Evolutionary conservation across 2,113 vertebrate genomes (phyloP).

Genomic region (Puma concolor): DNA sequence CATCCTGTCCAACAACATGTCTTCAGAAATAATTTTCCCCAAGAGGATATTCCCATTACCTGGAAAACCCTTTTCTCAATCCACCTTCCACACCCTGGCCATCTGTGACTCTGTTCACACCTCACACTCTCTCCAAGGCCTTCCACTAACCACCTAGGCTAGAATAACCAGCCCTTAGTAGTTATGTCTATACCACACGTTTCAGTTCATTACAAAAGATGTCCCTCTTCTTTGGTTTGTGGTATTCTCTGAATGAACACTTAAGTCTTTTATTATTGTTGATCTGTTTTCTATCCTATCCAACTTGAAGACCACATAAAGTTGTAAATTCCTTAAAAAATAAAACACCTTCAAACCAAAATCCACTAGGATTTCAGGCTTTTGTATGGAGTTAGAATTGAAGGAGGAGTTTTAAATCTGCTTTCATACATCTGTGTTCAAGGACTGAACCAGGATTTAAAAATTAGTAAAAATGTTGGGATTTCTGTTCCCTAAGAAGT

Average conservation of each 20-base stretch:
- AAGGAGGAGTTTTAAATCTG: not conserved
- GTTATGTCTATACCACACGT: not conserved
- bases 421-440: not conserved
- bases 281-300: not conserved
- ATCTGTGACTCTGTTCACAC: not conserved
- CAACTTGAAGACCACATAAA: not conserved
- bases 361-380: not conserved
- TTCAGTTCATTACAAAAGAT: not conserved
- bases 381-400: not conserved
- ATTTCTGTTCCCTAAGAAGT: not conserved
- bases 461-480: not conserved
- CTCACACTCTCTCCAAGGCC: not conserved
- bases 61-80: not conserved
- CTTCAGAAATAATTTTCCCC: not conserved
- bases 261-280: not conserved
- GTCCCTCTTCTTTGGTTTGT: not conserved
- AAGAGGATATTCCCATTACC: not conserved
- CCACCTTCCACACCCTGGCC: not conserved
- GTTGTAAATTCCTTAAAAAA: not conserved
- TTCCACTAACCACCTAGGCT: not conserved
- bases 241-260: not conserved
- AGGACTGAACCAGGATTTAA: not conserved
- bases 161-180: not conserved
- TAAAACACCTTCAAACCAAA: not conserved
- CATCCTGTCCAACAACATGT: not conserved